Base-by-base conservation (phyloP, 2,797 vertebrate genomes). In the Siniperca obscura region DNA sequence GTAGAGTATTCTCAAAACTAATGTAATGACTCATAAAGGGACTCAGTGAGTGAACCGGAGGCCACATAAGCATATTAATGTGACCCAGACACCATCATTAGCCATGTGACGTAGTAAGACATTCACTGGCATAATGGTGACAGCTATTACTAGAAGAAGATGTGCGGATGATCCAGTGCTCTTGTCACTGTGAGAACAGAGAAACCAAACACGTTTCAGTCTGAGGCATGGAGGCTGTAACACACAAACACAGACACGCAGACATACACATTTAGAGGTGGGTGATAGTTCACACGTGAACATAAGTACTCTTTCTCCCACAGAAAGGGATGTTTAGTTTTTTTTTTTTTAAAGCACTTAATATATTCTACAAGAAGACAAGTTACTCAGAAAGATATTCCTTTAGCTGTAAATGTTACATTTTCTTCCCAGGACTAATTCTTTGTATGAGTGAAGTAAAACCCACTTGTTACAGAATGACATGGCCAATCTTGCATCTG, bases 11-110 rank as follows among this genome's bases (percentile, higher is more conserved):
- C 71, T 91, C 70, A 88, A 87, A 87, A 88, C 64, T 34, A 67
- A 80, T 61, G 74, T 62, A 81, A 78, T 93, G 91, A 94, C 86
- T 92, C 90, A 93, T 70, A 88, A 80, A 89, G 83, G 38, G 61
- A 81, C 36, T 74, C 5, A 1, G 52, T 76, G 86, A 90, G 85
- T 91, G 81, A 90, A 88, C 72, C n/a, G 25, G 52, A 69, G 84
- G 83, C 85, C 81, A 84, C 86, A 84, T 34, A 25, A 60, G 67
- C 69, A 27, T 30, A 82, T 78, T 44, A 52, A 72, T 74, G 81
- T 85, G 87, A 89, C 79, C 86, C 86, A 90, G 78, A 89, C 80
- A 71, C 70, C 64, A 38, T 53, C 73, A 82, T 86, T 65, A 74
- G 71, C 40, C 64, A 19, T 19, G 19, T 4, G 4, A 25, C 16